These are phyloP conservation scores for Stenopsyche tienmushanensis DNA, from an alignment of 1,140 invertebrate species.

Conservation along the genomic window DNA sequence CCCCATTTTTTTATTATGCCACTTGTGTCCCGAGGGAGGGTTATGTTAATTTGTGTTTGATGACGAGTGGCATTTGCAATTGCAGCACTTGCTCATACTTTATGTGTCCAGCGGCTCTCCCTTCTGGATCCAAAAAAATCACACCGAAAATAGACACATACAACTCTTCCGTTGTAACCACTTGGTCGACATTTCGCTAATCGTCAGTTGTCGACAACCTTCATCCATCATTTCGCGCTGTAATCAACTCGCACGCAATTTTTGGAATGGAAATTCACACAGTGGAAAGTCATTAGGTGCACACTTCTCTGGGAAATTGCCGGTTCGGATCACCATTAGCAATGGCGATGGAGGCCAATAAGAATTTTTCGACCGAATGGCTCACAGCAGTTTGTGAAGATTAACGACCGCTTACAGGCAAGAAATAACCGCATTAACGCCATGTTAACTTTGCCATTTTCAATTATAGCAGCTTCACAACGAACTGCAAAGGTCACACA, in stretches of 20 bases:
- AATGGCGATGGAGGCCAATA: neutral
- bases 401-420: neutral
- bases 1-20: conserved; percentile 14
- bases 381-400: neutral
- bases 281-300: neutral
- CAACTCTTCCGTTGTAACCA: neutral
- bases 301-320: neutral
- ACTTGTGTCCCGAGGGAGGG: neutral
- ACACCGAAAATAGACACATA: neutral
- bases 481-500: too few relatives aligned
- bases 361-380: neutral
- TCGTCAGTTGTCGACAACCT: neutral
- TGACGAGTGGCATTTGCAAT: conserved; percentile 17
- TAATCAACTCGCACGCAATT: too few relatives aligned
- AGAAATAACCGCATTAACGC: neutral
- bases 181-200: neutral
- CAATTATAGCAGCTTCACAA: neutral
- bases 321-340: neutral
- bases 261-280: too few relatives aligned
- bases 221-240: too few relatives aligned
- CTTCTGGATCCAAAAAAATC: too few relatives aligned
- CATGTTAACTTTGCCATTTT: neutral
- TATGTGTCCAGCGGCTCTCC: neutral
- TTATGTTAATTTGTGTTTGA: conserved; percentile 22
- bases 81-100: conserved; percentile 11